Conservation (phyloP, 2,888 invertebrate species). For the Ophion slaviceki region DNA sequence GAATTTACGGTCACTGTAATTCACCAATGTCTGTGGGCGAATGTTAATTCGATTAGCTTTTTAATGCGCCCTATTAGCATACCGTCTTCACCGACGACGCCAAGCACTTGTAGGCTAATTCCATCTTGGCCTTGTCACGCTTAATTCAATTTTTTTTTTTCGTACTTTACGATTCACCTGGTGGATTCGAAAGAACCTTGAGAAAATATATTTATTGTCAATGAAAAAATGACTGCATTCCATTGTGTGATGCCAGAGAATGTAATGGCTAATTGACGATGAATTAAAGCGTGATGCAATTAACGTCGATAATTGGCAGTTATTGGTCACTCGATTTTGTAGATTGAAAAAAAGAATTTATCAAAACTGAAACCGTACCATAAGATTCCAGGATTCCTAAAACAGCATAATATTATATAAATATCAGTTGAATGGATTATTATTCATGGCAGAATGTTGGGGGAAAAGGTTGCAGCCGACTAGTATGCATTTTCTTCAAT, state of each 20-base stretch:
- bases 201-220: not conserved
- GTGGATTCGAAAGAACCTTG: not conserved
- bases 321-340: not conserved
- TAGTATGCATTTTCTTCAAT: no score
- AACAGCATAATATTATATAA: not conserved
- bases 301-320: not conserved
- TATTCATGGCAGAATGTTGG: not conserved
- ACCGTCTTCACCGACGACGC: slow-evolving; percentile 2
- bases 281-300: not conserved
- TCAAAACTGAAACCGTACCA: not conserved
- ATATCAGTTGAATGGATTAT: not conserved
- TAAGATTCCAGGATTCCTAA: not conserved
- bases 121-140: slow-evolving; percentile 46
- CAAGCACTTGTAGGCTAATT: slow-evolving; percentile 32
- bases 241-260: not conserved
- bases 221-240: not conserved
- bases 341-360: not conserved
- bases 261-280: not conserved
- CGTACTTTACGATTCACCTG: not conserved
- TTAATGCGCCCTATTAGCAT: slow-evolving; percentile 30
- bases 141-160: slow-evolving; percentile 20
- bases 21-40: slow-evolving; percentile 10
- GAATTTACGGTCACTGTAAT: not conserved
- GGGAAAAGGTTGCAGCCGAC: not conserved
- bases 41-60: slow-evolving; percentile 19